Base-by-base conservation (phyloP, 2,888 invertebrate species). In the Bombyx huttoni region DNA sequence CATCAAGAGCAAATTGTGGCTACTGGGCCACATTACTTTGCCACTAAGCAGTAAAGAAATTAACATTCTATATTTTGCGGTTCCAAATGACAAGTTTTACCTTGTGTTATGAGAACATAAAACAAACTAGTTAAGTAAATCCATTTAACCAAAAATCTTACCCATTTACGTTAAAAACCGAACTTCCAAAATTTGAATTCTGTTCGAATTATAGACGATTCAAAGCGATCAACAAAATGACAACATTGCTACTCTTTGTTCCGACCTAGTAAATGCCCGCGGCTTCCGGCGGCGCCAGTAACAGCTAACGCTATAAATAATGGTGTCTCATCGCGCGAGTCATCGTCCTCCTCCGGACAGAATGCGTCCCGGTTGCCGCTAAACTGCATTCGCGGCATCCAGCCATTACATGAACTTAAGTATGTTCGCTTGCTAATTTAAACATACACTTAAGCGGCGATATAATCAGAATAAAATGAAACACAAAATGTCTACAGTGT, bases 231-330 rank as follows among this genome's bases (percentile, higher is more conserved):
- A 1, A 40, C 40, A 40, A 40, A 40, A 40, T 12, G 40, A 13
- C 35, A 47, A 52, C 34, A 46, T 35, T 49, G 49, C 59, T 70
- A 64, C 70, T 61, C 62, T 68, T 61, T 67, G 75, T 83, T 81
- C 78, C 79, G 79, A 72, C 68, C 73, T 67, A 75, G 67, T 73
- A 67, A 78, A 74, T 71, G 78, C 67, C 64, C 67, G 68, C 67
- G 67, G 78, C 67, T 84, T 87, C 87, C 87, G 87, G 86, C 85
- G 86, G 83, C 83, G 75, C 78, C 80, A 78, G 71, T 72, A 73
- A 60, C 65, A 66, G 65, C 63, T 68, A 68, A 67, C 70, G 77
- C 86, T 88, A 88, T 87, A 81, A 85, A 87, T 88, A 88, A 81
- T 85, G 75, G 74, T 80, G 84, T 80, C 81, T 83, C 86, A 84